Percentiles rank a stretch among this genome's conserved stretches.
These are phyloP conservation scores for Trichogramma pretiosum DNA, from an alignment of 1,140 invertebrate species.

Conservation along the genomic window DNA sequence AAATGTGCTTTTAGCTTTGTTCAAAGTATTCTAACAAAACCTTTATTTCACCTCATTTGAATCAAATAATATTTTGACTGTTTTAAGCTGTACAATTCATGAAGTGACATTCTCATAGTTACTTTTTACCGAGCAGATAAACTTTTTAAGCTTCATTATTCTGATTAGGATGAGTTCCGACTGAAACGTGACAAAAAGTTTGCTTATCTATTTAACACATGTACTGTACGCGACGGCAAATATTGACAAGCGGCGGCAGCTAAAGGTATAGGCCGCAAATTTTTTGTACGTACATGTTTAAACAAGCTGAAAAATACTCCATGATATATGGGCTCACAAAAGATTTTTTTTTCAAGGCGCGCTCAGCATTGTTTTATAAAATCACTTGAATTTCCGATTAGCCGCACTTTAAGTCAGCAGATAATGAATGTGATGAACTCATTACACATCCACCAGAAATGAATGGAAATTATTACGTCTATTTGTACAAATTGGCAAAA, in stretches of 20 bases:
- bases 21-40: neutral
- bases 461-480: too few relatives aligned
- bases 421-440: too few relatives aligned
- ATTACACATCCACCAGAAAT: too few relatives aligned
- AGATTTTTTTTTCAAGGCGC: too few relatives aligned
- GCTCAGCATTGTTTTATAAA: too few relatives aligned
- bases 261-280: conserved; percentile 18
- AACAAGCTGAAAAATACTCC: conserved; percentile 12
- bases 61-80: neutral
- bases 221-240: conserved; percentile 29
- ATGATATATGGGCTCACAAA: neutral
- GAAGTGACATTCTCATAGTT: neutral
- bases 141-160: too few relatives aligned
- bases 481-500: too few relatives aligned
- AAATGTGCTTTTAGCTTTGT: too few relatives aligned
- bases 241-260: conserved; percentile 27
- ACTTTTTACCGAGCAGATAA: conserved; percentile 13
- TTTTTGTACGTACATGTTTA: conserved; percentile 7
- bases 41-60: neutral
- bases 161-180: too few relatives aligned
- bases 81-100: neutral
- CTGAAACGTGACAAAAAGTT: too few relatives aligned
- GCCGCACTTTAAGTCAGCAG: too few relatives aligned
- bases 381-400: too few relatives aligned
- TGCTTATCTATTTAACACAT: conserved; percentile 33